Base-by-base conservation (phyloP, 2,113 vertebrate species). In the Bothrops jararaca region DNA sequence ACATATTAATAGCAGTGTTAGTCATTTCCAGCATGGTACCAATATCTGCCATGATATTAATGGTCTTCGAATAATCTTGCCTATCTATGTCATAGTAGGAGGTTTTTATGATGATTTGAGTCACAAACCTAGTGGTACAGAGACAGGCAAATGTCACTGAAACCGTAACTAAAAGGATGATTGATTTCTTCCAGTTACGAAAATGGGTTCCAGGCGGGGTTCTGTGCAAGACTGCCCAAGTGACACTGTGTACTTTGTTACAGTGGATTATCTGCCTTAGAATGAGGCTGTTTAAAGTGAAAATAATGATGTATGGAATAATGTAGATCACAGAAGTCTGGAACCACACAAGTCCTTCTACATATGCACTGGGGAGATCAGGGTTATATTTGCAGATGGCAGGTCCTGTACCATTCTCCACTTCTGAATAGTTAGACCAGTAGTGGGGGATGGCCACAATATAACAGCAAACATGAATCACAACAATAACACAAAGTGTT, bases 21-120 rank as follows among this genome's bases (percentile, higher is more conserved):
- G 94, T 97, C 34, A 98, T 95, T 91, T 96, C 96, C 34, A 98
- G 69, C 97, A 98, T 97, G 56, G 96, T 97, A 1, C 97, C 97
- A 29, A 96, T 91, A 54, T 97, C 97, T 12, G 97, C 96, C 7
- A 89, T 95, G 54, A 97, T 88, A 22, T 97, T 97, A 86, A 97
- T 96, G n/a, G 1, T 11, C 15, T 96, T 87, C 15, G 86, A 93
- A n/a, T 97, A 97, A 93, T 97, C 95, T 10, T 95, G 93, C 10
- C 95, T 94, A 45, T 98, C 92, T 69, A 96, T 85, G 26, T 86
- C n/a, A 42, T 96, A 97, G 89, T 95, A 91, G 60, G 93, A 89
- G 0, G 95, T 97, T 89, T 96, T 96, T n/a, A 97, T 93, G 29
- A 98, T 86, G 80, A 97, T 95, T 92, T 97, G 97, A 42, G 97